phyloP scores from a whole-genome alignment of 2,797 vertebrate species.

The Mastacembelus armatus region DNA sequence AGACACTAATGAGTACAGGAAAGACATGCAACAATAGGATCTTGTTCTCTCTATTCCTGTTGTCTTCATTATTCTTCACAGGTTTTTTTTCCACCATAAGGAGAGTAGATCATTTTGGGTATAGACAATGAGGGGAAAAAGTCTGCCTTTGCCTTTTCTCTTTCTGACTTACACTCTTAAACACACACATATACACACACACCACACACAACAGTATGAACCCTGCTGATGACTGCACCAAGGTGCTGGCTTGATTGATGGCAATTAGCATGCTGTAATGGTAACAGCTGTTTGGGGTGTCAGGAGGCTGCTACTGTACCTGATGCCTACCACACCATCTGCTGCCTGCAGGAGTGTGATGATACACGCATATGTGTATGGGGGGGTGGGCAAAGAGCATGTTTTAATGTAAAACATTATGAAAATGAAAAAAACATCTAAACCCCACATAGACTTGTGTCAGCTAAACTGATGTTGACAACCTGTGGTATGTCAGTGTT shows the following conservation, averaged over 20 bases:
- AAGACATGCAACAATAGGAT: conserved; percentile 31
- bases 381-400: conserved; percentile 23
- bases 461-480: conserved; percentile 65
- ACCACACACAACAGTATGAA: conserved; percentile 10
- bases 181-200: conserved; percentile 13
- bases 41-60: conserved; percentile 38
- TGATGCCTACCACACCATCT: conserved; percentile 92
- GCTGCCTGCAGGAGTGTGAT: conserved; percentile 82
- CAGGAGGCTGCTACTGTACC: conserved; percentile 90
- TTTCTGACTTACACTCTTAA: conserved; percentile 21
- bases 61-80: conserved; percentile 58
- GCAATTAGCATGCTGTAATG: conserved; percentile 96
- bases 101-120: conserved; percentile 36
- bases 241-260: conserved; percentile 93
- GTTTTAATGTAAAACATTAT: conserved; percentile 42
- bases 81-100: conserved; percentile 11
- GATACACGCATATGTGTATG: conserved; percentile 23
- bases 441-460: conserved; percentile 82
- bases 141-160: conserved; percentile 29
- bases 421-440: conserved; percentile 75
- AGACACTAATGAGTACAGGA: conserved; percentile 40
- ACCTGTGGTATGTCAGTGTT: conserved; percentile 9
- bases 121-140: conserved; percentile 38
- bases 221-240: conserved; percentile 87
- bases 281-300: conserved; percentile 94